These are phyloP conservation scores for Vannuccia rotundouncinata DNA, from an alignment of 2,888 invertebrate species.

Conservation along the genomic window DNA sequence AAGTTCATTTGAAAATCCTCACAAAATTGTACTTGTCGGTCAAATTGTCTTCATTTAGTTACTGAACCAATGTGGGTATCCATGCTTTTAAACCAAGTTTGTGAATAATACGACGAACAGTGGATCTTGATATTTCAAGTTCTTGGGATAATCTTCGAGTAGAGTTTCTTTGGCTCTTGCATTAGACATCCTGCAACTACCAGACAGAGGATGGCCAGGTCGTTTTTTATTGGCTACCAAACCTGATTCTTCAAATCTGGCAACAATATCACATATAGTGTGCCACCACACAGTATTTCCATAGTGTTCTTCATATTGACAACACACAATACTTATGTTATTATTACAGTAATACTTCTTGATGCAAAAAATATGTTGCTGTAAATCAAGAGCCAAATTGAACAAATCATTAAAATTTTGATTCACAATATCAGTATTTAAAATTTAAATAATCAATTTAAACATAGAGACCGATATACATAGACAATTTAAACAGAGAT, in stretches of 20 bases:
- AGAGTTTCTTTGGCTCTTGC: conserved; percentile 8
- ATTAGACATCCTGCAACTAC: conserved; percentile 12
- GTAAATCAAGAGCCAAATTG: neutral
- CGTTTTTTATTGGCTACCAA: neutral
- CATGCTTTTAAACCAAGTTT: neutral
- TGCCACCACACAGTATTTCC: conserved; percentile 4
- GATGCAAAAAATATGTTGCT: no score
- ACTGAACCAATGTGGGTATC: neutral
- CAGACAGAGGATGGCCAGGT: neutral
- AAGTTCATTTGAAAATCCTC: neutral
- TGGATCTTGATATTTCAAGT: neutral
- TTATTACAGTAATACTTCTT: neutral
- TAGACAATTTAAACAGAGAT: neutral
- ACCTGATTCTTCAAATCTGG: conserved; percentile 13
- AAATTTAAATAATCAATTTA: neutral
- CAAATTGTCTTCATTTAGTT: neutral
- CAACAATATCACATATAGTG: neutral
- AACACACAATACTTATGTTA: neutral
- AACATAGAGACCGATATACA: neutral
- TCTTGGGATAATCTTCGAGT: neutral
- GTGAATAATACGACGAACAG: neutral
- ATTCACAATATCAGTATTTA: neutral
- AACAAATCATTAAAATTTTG: neutral
- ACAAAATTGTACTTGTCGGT: neutral
- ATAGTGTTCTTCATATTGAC: no score